A percentile compares a stretch with the other conserved stretches of the same genome.
Conservation (phyloP, 2,888 invertebrate species). For the Diadegma fenestrale region DNA sequence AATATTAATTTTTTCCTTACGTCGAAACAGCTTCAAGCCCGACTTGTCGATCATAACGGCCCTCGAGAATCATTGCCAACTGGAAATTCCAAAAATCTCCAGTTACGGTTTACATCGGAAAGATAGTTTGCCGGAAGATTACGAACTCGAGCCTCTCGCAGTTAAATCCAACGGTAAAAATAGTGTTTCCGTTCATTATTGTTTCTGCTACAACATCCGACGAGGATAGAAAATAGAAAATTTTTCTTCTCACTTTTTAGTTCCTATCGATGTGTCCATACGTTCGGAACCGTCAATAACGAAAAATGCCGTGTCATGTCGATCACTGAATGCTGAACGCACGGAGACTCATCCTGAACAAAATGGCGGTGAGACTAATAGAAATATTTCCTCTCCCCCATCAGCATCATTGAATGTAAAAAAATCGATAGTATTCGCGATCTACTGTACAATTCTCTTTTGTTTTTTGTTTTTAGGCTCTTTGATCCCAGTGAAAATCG, state of each 20-base stretch:
- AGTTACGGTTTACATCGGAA: slow-evolving; percentile 82
- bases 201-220: too few species aligned
- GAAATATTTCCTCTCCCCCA: neutral
- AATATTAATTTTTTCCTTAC: too few species aligned
- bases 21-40: slow-evolving; percentile 82
- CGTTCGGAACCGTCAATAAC: slow-evolving; percentile 12
- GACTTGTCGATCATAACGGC: slow-evolving; percentile 84
- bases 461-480: slow-evolving; percentile 24
- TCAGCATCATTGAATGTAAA: neutral
- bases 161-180: slow-evolving; percentile 57
- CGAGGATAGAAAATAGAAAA: neutral
- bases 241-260: slow-evolving; percentile 12
- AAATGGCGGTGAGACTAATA: slow-evolving; percentile 23
- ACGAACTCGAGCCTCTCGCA: slow-evolving; percentile 84
- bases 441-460: neutral
- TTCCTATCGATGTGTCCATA: slow-evolving; percentile 3
- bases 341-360: slow-evolving; percentile 12
- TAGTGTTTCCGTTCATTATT: neutral
- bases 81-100: slow-evolving; percentile 83
- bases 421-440: neutral
- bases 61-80: slow-evolving; percentile 84
- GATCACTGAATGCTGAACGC: slow-evolving; percentile 25
- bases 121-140: slow-evolving; percentile 82
- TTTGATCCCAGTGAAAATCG: slow-evolving; percentile 81
- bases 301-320: slow-evolving; percentile 14